phyloP scores from a whole-genome alignment of 2,888 invertebrate genomes.

The Pterobdella sp. region DNA sequence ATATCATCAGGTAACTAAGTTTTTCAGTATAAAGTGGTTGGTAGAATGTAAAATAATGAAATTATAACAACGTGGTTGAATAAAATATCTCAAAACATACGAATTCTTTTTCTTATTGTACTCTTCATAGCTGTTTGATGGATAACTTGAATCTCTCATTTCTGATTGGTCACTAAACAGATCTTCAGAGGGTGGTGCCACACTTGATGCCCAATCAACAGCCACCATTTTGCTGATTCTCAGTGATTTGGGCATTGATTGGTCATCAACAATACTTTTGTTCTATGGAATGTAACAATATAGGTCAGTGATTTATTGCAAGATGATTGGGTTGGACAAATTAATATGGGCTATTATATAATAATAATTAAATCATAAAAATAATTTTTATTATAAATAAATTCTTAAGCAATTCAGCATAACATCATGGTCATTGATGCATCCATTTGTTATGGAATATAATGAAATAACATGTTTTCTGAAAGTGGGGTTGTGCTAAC shows the following conservation, averaged over 20 bases:
- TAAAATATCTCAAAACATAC: not conserved
- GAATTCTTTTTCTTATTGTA: conserved; percentile 6
- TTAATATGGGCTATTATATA: too few species aligned
- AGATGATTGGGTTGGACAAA: too few species aligned
- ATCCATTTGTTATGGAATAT: not conserved
- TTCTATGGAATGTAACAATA: not conserved
- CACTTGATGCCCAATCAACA: conserved; percentile 10
- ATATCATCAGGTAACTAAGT: too few species aligned
- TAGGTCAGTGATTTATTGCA: too few species aligned
- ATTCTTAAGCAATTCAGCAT: too few species aligned
- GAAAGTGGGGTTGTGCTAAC: not conserved
- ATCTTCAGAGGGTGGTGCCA: conserved; percentile 11
- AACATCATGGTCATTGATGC: not conserved
- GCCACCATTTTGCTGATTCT: conserved; percentile 15
- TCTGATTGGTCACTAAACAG: not conserved
- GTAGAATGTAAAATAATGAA: too few species aligned
- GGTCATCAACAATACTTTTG: not conserved
- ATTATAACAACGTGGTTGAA: too few species aligned
- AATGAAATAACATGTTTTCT: not conserved
- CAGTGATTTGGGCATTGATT: not conserved
- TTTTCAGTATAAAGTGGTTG: too few species aligned
- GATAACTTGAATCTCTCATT: not conserved
- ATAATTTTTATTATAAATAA: too few species aligned
- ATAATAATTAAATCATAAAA: too few species aligned
- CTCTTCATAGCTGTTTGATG: conserved; percentile 11